Base-by-base conservation (phyloP, 2,888 invertebrate genomes). In the Hofmannophila pseudospretella region DNA sequence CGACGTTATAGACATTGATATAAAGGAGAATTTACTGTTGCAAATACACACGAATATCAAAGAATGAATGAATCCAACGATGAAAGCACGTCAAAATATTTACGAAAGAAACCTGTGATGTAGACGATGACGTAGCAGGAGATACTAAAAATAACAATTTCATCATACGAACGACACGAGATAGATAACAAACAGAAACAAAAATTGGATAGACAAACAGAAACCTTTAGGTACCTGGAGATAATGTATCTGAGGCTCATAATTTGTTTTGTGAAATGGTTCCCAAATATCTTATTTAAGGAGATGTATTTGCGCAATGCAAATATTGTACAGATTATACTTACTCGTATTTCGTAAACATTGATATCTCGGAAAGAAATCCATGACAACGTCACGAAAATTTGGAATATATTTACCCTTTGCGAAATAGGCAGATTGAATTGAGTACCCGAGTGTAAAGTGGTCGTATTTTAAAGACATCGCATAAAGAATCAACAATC, bases 61-160 rank as follows among this genome's bases (percentile, higher is more conserved):
- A 34, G 26, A 34, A 14, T 10, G 9, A 27, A 27, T 11, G 12
- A 12, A 27, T 27, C 10, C 3, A 27, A 27, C 5, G 12, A 9
- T 25, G 9, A 25, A 9, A 4, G 9, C 8, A 7, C 33, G 14
- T 11, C 14, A 27, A n/a, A n/a, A n/a, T n/a, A n/a, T n/a, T n/a
- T n/a, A n/a, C n/a, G n/a, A n/a, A n/a, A n/a, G n/a, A n/a, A 34
- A 11, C 1, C 4, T 13, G 13, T 36, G 31, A 36, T 32, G 36
- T 26, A n/a, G 16, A 9, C 9, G 25, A 9, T 36, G 31, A 32
- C 32, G 36, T 10, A 25, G 14, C 9, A 26, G 12, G 9, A n/a
- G 25, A 12, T 8, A 14, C 37, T 37, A 37, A 32, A 37, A 32
- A 37, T 37, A 37, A 10, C 28, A 10, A 3, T 35, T 23, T 22